Evolutionary conservation across 2,888 invertebrate genomes (phyloP), one percentile per base, ranked within the genome.

Genomic region (Amiota mariae): DNA sequence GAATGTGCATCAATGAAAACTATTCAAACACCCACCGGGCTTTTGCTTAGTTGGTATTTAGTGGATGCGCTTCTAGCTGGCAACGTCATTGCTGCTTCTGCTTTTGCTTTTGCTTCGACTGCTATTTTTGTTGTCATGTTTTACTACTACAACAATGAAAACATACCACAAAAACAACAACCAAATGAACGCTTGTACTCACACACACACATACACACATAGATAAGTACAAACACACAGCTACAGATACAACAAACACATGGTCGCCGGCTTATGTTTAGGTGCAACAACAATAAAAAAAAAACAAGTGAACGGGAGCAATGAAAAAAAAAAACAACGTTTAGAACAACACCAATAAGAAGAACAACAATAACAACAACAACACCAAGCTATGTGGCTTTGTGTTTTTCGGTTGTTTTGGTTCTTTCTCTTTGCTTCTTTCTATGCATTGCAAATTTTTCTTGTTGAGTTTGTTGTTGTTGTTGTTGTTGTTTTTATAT

Each of bases 91-190:
- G 48, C 48, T 46, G 66, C 18, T 57, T 2, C 48, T 48, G 47
- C 66, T n/a, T n/a, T n/a, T n/a, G n/a, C n/a, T n/a, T n/a, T n/a
- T 66, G 8, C 15, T 66, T 63, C n/a, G n/a, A n/a, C 20, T 9
- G 64, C 64, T 64, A 64, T 24, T 64, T 64, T 64, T 64, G 64
- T 47, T 64, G 64, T 64, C 64, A 64, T 64, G 64, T 64, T 64
- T 64, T 64, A 63, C 64, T 48, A 66, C 13, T 18, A n/a, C 57
- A 66, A 66, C n/a, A 18, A 15, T n/a, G 18, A 64, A 47, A 66
- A 66, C 66, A 66, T 36, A 66, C 47, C 47, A 48, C 18, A 66
- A 64, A 46, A 66, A 11, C 63, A 63, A 63, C 13, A 51, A 11
- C 12, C 54, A 51, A 51, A 12, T 51, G 54, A n/a, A 6, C 36